Base-by-base conservation (phyloP, 2,888 invertebrate genomes). In the Ashinkailepas kermadecensis region DNA sequence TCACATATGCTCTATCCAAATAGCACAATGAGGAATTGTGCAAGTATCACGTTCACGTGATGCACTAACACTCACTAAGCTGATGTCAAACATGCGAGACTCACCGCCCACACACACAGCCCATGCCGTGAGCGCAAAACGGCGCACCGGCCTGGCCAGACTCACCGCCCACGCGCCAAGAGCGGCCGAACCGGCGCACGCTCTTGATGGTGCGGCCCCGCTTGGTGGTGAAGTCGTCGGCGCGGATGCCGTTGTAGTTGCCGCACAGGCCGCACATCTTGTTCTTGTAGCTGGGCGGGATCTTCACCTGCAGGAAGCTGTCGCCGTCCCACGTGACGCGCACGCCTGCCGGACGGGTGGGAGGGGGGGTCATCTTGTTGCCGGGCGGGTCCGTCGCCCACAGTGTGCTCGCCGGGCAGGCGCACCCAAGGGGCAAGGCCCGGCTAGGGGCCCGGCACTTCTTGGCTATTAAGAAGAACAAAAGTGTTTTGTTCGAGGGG, bases 321-420 rank as follows among this genome's bases (percentile, higher is more conserved):
- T 93, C 93, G 1, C 97, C 96, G 86, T 96, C 96, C 97, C 97
- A 98, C 67, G 95, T 90, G 84, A 98, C 90, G 86, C 93, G 92
- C 56, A 97, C 89, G 0, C 96, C 96, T 86, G 85, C 10, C 21
- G 56, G 25, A 12, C 70, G 13, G 11, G 39, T 64, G 11, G 13
- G 62, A 58, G 62, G 62, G 15, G 57, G 1, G 62, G 18, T 18
- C 8, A 15, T 0, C 18, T 18, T 62, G 21, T 39, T 39, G 39
- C 39, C 39, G 39, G 39, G 39, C 39, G 39, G 39, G 39, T 39
- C 39, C 39, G 39, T 39, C 4, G 39, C 39, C 39, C 39, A n/a
- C n/a, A 39, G 39, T 39, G 2, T 39, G 39, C 39, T 39, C 39
- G 39, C 39, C 39, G 39, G 39, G 39, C 39, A 39, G 2, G 4